A percentile compares a stretch with the other conserved stretches of the same genome.
Conservation (phyloP, 92 coral and sea anemone genomes). For the Palythoa heliodiscus region DNA sequence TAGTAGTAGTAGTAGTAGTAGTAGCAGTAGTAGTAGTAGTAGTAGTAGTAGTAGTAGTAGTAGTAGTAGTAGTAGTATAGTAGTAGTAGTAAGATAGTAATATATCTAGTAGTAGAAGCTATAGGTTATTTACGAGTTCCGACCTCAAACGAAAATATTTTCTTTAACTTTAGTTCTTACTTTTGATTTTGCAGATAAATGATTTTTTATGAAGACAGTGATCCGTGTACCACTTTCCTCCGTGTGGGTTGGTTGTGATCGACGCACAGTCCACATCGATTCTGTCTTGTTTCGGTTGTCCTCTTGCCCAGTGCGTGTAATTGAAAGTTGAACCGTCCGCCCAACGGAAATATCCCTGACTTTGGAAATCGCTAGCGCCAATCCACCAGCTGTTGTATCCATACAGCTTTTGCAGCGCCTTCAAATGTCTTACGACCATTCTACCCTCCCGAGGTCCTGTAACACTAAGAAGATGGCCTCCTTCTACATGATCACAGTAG, state of each 20-base stretch:
- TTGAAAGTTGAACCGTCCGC: slow-evolving; percentile 55
- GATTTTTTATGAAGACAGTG: slow-evolving; percentile 65
- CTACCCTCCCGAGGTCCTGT: slow-evolving; percentile 36
- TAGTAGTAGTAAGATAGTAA: too few relatives aligned
- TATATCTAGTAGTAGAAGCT: too few relatives aligned
- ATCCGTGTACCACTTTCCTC: slow-evolving; percentile 66
- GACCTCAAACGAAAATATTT: neutral
- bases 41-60: too few relatives aligned
- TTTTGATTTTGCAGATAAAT: slow-evolving; percentile 72
- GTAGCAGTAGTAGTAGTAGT: too few relatives aligned
- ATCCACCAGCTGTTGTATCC: slow-evolving; percentile 74
- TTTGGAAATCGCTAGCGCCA: slow-evolving; percentile 67
- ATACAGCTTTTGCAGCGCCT: slow-evolving; percentile 49
- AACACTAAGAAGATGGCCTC: slow-evolving; percentile 69
- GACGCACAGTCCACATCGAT: slow-evolving; percentile 71
- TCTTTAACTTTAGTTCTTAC: slow-evolving; percentile 41
- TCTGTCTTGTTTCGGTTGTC: slow-evolving; percentile 61
- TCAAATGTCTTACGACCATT: slow-evolving; percentile 32
- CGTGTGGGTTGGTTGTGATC: slow-evolving; percentile 46
- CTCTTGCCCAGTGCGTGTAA: slow-evolving; percentile 66
- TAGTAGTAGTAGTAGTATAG: too few relatives aligned
- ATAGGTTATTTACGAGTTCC: neutral
- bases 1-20: too few relatives aligned
- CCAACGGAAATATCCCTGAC: slow-evolving; percentile 64
- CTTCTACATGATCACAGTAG: slow-evolving; percentile 72